Conservation (phyloP, 2,888 invertebrate species). For the Torymus texanus region DNA sequence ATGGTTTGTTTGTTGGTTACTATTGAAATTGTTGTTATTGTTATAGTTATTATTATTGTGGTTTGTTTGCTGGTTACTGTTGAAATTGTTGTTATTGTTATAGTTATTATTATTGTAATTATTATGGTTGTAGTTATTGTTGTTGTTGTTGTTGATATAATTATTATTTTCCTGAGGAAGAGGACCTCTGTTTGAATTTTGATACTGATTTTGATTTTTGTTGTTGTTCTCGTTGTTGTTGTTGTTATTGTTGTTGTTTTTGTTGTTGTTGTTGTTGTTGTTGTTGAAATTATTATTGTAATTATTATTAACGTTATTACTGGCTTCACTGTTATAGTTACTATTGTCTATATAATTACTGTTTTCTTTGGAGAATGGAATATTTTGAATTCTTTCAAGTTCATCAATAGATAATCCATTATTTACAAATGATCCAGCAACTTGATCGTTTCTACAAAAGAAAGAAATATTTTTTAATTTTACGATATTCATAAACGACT, state of each 20-base stretch:
- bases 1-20: not conserved
- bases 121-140: conserved; percentile 2
- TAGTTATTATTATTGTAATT: not conserved
- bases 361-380: conserved; percentile 29
- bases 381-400: conserved; percentile 7
- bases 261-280: conserved; percentile 5
- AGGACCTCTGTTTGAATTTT: conserved; percentile 21
- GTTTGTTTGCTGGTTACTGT: conserved; percentile 15
- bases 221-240: conserved; percentile 21
- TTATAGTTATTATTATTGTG: conserved; percentile 1
- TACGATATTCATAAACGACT: no score
- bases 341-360: conserved; percentile 35
- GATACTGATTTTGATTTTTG: conserved; percentile 17
- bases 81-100: not conserved
- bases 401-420: conserved; percentile 39
- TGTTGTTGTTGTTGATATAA: not conserved
- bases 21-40: not conserved
- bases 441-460: conserved; percentile 34
- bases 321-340: conserved; percentile 27
- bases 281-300: not conserved
- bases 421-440: conserved; percentile 44
- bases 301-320: conserved; percentile 24
- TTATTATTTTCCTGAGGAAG: conserved; percentile 36
- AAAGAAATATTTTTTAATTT: not conserved
- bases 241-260: conserved; percentile 31